phyloP scores from a whole-genome alignment of 2,797 vertebrate species.

The Parauchenoglanis ngamensis region DNA sequence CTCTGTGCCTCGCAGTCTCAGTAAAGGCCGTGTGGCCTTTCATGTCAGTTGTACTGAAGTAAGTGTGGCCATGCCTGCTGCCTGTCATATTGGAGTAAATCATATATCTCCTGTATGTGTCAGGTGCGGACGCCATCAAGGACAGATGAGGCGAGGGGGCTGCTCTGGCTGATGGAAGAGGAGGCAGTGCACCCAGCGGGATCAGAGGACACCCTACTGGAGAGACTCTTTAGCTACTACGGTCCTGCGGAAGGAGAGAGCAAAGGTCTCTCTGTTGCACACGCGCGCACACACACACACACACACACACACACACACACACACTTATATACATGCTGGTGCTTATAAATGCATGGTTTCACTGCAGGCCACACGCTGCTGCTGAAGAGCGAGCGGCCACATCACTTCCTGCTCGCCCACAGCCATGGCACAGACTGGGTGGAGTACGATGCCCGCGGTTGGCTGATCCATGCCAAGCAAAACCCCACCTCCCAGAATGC shows the following conservation, averaged over 20 bases:
- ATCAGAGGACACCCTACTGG: conserved; percentile 85
- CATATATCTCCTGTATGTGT: conserved; percentile 16
- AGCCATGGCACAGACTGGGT: conserved; percentile 96
- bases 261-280: conserved; percentile 74
- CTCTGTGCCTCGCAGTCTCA: background rate
- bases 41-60: background rate
- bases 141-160: conserved; percentile 90
- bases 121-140: conserved; percentile 85
- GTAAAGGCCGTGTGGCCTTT: background rate
- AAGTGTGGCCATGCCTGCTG: background rate
- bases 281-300: background rate
- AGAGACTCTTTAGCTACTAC: conserved; percentile 91
- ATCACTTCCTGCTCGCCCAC: conserved; percentile 93
- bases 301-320: background rate
- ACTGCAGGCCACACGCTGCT: conserved; percentile 83
- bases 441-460: conserved; percentile 85
- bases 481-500: conserved; percentile 88
- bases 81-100: background rate
- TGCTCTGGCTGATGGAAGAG: conserved; percentile 96
- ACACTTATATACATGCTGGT: background rate
- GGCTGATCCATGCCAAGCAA: conserved; percentile 89
- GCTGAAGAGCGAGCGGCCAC: conserved; percentile 85
- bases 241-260: conserved; percentile 88
- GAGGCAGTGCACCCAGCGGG: conserved; percentile 86
- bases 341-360: conserved; percentile 7